These are phyloP conservation scores for Haliaeetus leucogaster DNA, from an alignment of 2,113 vertebrate genomes.

Conservation along the genomic window DNA sequence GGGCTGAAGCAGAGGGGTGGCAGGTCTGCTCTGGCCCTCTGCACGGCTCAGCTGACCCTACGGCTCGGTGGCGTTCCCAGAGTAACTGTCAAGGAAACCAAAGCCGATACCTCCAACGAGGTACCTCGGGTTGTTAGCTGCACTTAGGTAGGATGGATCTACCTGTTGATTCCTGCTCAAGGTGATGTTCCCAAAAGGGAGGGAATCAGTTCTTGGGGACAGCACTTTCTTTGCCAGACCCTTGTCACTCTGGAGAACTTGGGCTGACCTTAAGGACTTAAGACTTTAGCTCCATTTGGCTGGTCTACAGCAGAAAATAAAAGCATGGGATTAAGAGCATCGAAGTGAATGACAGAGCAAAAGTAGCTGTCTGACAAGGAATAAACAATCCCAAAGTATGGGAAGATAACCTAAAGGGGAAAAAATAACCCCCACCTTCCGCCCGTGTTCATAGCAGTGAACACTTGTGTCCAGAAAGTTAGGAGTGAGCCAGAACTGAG, in stretches of 20 bases:
- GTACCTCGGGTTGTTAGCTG: neutral
- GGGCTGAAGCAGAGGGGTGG: neutral
- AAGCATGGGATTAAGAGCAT: neutral
- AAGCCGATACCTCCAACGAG: neutral
- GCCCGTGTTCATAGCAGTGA: neutral
- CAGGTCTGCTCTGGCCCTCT: neutral
- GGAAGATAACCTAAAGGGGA: neutral
- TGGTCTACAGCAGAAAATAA: neutral
- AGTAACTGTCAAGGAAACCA: neutral
- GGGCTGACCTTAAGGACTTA: neutral
- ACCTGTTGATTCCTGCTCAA: neutral
- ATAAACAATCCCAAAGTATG: neutral
- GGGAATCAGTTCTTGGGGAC: neutral
- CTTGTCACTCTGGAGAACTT: neutral
- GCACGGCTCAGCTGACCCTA: neutral
- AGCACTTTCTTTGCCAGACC: neutral
- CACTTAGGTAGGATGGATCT: neutral
- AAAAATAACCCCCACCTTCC: accelerated
- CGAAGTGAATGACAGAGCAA: neutral
- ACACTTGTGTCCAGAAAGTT: neutral
- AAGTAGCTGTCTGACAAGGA: neutral
- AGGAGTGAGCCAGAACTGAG: neutral
- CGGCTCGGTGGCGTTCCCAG: neutral
- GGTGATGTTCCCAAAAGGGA: neutral
- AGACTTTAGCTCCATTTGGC: neutral